These are phyloP conservation scores for Anniella stebbinsi DNA, from an alignment of 2,797 vertebrate genomes.

Conservation along the genomic window DNA sequence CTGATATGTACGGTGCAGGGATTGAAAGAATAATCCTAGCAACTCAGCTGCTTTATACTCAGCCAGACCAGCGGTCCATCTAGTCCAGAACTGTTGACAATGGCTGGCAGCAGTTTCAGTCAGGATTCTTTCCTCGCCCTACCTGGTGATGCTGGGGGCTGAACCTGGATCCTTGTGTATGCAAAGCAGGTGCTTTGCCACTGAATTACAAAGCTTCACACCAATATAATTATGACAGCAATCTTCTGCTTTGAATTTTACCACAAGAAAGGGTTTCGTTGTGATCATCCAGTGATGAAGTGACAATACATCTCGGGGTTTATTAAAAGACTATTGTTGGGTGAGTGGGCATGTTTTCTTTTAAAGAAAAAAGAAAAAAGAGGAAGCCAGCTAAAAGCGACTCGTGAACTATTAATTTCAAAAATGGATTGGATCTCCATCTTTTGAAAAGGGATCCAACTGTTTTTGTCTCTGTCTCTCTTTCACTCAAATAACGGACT, in stretches of 20 bases:
- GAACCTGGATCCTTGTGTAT: too few relatives aligned
- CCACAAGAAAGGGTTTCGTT: constrained; percentile 28
- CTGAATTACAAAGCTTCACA: constrained; percentile 41
- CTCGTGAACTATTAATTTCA: background rate
- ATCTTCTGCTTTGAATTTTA: constrained; percentile 51
- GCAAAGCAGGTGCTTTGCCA: too few relatives aligned
- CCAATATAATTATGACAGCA: constrained; percentile 60
- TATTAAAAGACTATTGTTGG: background rate
- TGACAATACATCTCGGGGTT: constrained; percentile 5
- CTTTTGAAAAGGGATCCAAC: constrained; percentile 1
- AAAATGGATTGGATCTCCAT: background rate
- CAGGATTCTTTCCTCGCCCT: too few relatives aligned
- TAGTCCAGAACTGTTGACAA: too few relatives aligned
- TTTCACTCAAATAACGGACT: background rate
- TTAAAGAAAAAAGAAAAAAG: too few relatives aligned
- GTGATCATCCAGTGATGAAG: constrained; percentile 33
- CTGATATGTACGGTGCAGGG: background rate
- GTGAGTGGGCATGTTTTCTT: background rate
- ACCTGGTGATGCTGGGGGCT: too few relatives aligned
- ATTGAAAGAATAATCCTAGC: too few relatives aligned
- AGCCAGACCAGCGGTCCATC: too few relatives aligned
- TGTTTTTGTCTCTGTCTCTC: background rate
- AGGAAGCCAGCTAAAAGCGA: background rate
- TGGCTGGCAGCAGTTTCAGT: too few relatives aligned
- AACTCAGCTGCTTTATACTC: too few relatives aligned